phyloP scores from a whole-genome alignment of 2,113 vertebrate species.

The Oryzias celebensis region DNA sequence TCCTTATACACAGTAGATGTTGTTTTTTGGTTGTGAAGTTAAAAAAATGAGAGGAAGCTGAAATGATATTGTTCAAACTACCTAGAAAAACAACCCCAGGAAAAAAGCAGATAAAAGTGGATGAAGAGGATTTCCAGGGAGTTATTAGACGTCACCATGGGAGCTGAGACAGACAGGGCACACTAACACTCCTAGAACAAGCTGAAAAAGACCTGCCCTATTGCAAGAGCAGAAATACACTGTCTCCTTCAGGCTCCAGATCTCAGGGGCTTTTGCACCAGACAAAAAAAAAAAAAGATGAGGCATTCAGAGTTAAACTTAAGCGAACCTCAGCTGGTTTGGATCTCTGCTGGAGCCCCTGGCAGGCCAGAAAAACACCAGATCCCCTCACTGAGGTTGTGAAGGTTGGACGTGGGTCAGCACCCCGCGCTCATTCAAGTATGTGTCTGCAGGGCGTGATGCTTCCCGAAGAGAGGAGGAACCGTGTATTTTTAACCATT shows the following conservation, averaged over 20 bases:
- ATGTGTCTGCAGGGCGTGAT: conserved; percentile 35
- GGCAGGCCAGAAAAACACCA: conserved; percentile 52
- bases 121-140: conserved; percentile 54
- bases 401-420: conserved; percentile 62
- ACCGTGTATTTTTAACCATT: conserved; percentile 61
- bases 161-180: conserved; percentile 34
- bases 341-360: conserved; percentile 53
- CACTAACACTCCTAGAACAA: conserved; percentile 6
- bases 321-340: conserved; percentile 66
- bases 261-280: conserved; percentile 48
- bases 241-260: conserved; percentile 67
- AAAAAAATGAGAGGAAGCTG: conserved; percentile 8
- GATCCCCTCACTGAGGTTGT: conserved; percentile 50
- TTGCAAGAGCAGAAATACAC: conserved; percentile 43
- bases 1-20: background rate
- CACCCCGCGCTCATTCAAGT: conserved; percentile 51
- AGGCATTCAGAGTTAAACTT: conserved; percentile 41
- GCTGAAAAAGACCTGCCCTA: conserved; percentile 41
- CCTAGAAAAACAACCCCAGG: conserved; percentile 66
- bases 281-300: conserved; percentile 11
- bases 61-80: conserved; percentile 35
- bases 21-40: background rate
- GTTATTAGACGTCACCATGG: conserved; percentile 55
- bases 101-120: conserved; percentile 58
- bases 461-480: conserved; percentile 47